A percentile compares a stretch with the other conserved stretches of the same genome.
These are phyloP conservation scores for Phymatocera aterrima DNA, from an alignment of 2,888 invertebrate genomes.

Conservation along the genomic window DNA sequence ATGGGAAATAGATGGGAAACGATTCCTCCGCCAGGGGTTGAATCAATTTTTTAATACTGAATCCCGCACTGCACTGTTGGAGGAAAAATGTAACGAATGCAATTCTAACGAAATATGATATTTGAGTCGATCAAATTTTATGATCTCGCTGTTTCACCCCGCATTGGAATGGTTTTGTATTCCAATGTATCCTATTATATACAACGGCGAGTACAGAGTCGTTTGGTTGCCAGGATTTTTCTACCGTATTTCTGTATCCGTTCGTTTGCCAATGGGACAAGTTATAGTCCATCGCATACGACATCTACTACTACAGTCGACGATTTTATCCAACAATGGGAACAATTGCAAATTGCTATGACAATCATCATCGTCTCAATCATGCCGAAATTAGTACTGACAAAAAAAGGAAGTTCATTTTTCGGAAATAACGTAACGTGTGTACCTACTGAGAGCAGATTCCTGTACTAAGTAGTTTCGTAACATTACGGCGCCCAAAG, in stretches of 20 bases:
- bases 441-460: too few species aligned
- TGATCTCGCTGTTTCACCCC: conserved; percentile 45
- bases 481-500: too few species aligned
- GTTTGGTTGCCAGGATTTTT: conserved; percentile 15
- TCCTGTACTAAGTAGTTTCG: too few species aligned
- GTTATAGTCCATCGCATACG: too few species aligned
- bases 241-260: neutral
- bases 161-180: conserved; percentile 53
- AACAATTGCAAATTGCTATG: too few species aligned
- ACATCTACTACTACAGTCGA: too few species aligned
- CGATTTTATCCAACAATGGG: too few species aligned
- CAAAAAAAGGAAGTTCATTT: too few species aligned
- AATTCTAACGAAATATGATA: conserved; percentile 59
- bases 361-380: too few species aligned
- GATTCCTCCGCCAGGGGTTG: neutral
- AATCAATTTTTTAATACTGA: conserved; percentile 7
- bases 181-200: conserved; percentile 49
- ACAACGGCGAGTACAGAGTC: conserved; percentile 39
- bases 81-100: conserved; percentile 48
- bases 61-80: neutral
- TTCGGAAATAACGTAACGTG: too few species aligned
- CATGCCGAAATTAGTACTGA: too few species aligned
- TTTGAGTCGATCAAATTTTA: conserved; percentile 60
- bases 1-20: neutral
- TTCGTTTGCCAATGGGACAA: conserved; percentile 40